These are phyloP conservation scores for Drosophila kanekoi DNA, from an alignment of 2,888 invertebrate genomes.

Conservation along the genomic window DNA sequence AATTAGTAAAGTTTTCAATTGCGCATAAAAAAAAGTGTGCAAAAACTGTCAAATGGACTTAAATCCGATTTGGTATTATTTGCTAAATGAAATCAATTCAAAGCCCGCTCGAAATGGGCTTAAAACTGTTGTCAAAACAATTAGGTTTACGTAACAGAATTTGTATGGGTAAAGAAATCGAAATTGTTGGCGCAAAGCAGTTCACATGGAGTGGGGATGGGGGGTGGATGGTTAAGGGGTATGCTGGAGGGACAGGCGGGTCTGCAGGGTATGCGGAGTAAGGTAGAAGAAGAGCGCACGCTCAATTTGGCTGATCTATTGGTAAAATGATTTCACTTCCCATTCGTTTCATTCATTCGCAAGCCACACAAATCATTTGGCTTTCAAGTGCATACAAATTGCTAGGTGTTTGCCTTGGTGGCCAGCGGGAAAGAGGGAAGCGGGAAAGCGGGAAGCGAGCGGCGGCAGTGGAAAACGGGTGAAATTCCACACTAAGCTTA, in stretches of 20 bases:
- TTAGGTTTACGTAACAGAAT: background rate
- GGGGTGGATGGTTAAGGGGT: no score
- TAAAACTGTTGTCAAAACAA: background rate
- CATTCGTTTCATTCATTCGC: constrained; percentile 16
- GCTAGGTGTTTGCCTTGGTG: constrained; percentile 22
- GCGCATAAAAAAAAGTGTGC: no score
- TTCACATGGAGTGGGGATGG: no score
- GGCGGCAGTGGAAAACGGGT: constrained; percentile 1
- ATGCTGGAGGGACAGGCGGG: no score
- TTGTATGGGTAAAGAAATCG: background rate
- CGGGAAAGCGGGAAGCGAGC: background rate
- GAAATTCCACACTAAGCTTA: constrained; percentile 20
- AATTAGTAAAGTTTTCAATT: no score
- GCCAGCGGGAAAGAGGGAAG: background rate
- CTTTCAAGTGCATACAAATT: constrained; percentile 43
- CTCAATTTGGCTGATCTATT: constrained; percentile 41
- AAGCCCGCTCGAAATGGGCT: background rate
- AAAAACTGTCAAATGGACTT: no score
- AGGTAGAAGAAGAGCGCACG: constrained; percentile 1
- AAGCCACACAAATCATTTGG: constrained; percentile 50
- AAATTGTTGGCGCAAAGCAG: no score
- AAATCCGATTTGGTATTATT: no score
- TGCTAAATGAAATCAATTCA: no score
- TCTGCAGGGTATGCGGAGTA: background rate
- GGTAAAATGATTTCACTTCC: constrained; percentile 23